phyloP scores from a whole-genome alignment of 1,140 invertebrate genomes.

The Vollenhovia emeryi region DNA sequence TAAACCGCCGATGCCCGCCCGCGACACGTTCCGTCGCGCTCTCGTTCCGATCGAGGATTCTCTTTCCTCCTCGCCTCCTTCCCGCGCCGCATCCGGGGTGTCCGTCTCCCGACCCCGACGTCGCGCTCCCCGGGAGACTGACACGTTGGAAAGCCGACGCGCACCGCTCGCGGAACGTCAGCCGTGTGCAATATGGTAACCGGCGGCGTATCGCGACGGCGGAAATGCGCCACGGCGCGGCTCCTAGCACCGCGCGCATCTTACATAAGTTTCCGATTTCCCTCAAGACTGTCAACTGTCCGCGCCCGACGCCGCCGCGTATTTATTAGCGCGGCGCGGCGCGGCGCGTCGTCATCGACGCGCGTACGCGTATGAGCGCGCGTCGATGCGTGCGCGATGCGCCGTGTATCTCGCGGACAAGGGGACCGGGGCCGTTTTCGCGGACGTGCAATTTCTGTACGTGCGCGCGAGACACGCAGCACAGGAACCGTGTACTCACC shows the following conservation, averaged over 20 bases:
- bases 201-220: not conserved
- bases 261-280: slow-evolving; percentile 40
- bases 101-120: not conserved
- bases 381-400: not conserved
- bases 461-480: not conserved
- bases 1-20: too few species aligned
- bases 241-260: not conserved
- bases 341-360: not conserved
- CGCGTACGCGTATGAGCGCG: too few species aligned
- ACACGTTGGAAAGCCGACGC: not conserved
- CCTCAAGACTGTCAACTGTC: not conserved
- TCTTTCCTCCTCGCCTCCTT: not conserved
- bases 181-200: slow-evolving; percentile 35
- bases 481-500: not conserved
- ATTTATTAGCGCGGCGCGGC: not conserved
- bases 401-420: not conserved
- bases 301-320: too few species aligned
- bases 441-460: too few species aligned
- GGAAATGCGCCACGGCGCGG: not conserved
- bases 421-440: too few species aligned
- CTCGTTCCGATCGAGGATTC: not conserved
- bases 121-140: not conserved
- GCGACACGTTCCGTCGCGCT: not conserved
- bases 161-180: not conserved
- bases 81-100: not conserved